Evolutionary conservation across 2,888 invertebrate species (phyloP).

Genomic region (Drosophila barbarae): DNA sequence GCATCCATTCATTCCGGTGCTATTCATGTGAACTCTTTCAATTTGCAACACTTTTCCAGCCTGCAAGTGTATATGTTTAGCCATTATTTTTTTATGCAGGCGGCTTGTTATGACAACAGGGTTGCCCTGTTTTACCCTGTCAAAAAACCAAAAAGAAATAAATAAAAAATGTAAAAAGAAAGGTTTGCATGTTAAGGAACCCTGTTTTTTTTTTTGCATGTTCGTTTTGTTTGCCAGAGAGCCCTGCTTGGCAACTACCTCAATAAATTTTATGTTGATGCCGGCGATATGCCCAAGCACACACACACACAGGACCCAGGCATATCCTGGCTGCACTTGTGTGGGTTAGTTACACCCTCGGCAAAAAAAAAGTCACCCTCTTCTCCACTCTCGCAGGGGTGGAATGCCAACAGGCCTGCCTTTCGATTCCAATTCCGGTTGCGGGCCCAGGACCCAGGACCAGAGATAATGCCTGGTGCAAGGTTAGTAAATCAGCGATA

Average conservation of each 20-base stretch:
- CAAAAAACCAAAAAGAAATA: constrained; percentile 3
- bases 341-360: constrained; percentile 46
- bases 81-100: constrained; percentile 60
- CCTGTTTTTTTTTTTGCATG: constrained; percentile 36
- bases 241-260: constrained; percentile 64
- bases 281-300: constrained; percentile 44
- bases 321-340: constrained; percentile 46
- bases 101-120: constrained; percentile 63
- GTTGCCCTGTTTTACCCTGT: constrained; percentile 26
- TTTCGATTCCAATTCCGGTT: constrained; percentile 12
- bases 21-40: constrained; percentile 43
- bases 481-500: constrained; percentile 73
- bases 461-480: constrained; percentile 60
- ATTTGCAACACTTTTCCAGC: constrained; percentile 45
- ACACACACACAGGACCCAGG: constrained; percentile 9
- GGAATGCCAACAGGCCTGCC: constrained; percentile 10
- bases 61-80: constrained; percentile 19
- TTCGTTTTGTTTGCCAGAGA: constrained; percentile 36
- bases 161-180: constrained; percentile 27
- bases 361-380: constrained; percentile 21
- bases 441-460: constrained; percentile 31
- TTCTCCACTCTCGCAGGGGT: constrained; percentile 37
- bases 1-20: neutral
- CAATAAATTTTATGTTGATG: constrained; percentile 73
- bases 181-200: constrained; percentile 39